These are phyloP conservation scores for Meandrina meandrites DNA, from an alignment of 92 coral and sea anemone genomes.

Conservation along the genomic window DNA sequence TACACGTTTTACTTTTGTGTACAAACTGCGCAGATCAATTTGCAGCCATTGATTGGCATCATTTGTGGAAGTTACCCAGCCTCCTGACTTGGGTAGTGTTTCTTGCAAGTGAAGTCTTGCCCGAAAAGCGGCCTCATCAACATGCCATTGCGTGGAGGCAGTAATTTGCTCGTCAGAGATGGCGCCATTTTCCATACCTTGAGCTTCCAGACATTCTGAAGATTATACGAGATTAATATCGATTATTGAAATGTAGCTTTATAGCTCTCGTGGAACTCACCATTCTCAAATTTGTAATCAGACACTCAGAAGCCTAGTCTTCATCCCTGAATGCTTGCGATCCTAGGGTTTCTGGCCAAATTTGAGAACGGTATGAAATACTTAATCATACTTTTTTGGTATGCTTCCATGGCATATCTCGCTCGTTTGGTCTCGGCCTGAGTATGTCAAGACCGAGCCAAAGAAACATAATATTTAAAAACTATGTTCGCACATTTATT, in stretches of 20 bases:
- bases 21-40: neutral
- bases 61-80: neutral
- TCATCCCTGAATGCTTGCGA: no score
- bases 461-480: no score
- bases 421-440: no score
- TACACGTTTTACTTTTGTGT: neutral
- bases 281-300: no score
- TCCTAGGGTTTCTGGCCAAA: no score
- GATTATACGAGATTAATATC: neutral
- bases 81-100: neutral
- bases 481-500: no score
- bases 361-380: no score
- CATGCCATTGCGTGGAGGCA: slow-evolving; percentile 5
- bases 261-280: neutral
- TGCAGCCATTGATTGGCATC: neutral
- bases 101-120: neutral
- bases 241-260: neutral
- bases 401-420: no score
- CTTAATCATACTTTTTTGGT: no score
- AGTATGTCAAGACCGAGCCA: no score
- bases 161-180: slow-evolving; percentile 21
- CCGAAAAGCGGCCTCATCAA: neutral
- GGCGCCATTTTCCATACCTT: slow-evolving; percentile 18
- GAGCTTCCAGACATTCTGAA: slow-evolving; percentile 13
- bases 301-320: no score